Evolutionary conservation across 2,113 vertebrate genomes (phyloP).

Genomic region (Miniopterus natalensis): DNA sequence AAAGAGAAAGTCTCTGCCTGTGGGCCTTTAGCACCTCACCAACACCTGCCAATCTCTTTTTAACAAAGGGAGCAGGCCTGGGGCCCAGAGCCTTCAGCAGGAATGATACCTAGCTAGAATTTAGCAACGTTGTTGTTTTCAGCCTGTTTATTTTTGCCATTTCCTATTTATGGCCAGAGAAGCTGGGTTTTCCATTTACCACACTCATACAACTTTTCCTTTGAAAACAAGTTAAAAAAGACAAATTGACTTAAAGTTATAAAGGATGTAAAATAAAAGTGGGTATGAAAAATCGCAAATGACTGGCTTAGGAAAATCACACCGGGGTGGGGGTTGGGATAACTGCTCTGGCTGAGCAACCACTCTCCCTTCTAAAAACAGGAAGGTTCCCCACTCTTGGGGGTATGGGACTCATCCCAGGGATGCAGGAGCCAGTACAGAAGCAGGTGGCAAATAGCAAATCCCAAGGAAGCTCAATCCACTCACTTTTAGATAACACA

Average conservation of each 20-base stretch:
- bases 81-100: not conserved
- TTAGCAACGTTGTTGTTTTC: not conserved
- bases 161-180: slow-evolving; percentile 56
- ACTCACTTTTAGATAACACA: slow-evolving; percentile 32
- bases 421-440: slow-evolving; percentile 14
- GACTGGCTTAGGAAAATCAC: not conserved
- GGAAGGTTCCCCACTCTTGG: not conserved
- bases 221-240: slow-evolving; percentile 21
- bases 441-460: slow-evolving; percentile 54
- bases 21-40: not conserved
- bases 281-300: not conserved
- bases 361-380: not conserved
- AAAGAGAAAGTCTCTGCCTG: not conserved
- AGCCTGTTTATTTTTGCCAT: slow-evolving; percentile 22
- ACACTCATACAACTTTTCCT: not conserved
- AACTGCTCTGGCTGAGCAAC: not conserved
- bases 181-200: not conserved
- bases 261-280: not conserved
- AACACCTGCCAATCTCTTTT: not conserved
- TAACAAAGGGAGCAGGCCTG: not conserved
- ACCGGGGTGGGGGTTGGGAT: not conserved
- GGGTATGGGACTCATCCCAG: not conserved
- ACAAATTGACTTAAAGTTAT: not conserved
- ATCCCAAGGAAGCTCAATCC: not conserved
- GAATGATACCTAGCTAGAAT: not conserved